These are phyloP conservation scores for Trogon melanurus DNA, from an alignment of 2,113 vertebrate genomes.

Conservation along the genomic window DNA sequence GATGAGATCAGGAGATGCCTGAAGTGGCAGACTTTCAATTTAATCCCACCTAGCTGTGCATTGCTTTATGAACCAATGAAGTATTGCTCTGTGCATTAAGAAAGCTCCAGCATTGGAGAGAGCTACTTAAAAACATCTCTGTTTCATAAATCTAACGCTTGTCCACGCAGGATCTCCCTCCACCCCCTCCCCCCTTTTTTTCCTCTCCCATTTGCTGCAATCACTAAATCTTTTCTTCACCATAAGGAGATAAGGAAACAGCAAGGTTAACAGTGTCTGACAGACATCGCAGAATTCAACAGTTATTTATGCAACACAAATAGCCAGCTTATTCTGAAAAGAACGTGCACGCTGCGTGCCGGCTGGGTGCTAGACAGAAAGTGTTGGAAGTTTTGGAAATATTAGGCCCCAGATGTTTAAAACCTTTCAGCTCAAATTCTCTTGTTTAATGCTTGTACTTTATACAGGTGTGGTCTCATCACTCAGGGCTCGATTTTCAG, in stretches of 20 bases:
- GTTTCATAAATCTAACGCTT: background rate
- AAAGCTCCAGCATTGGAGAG: background rate
- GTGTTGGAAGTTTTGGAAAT: slow-evolving; percentile 12
- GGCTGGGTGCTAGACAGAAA: background rate
- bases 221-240: background rate
- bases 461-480: background rate
- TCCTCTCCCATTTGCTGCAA: background rate
- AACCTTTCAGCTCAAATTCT: background rate
- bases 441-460: background rate
- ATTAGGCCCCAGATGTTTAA: background rate
- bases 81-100: background rate
- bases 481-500: background rate
- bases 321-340: background rate
- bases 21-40: background rate
- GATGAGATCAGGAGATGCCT: background rate
- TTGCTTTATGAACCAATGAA: background rate
- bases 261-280: background rate
- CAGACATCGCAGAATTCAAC: background rate
- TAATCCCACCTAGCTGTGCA: background rate
- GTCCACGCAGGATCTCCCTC: background rate
- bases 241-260: background rate
- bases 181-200: rapidly evolving
- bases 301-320: background rate
- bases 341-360: background rate
- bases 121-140: background rate